Conservation (phyloP, 2,888 invertebrate genomes). For the Mesopsocus fuscifrons region DNA sequence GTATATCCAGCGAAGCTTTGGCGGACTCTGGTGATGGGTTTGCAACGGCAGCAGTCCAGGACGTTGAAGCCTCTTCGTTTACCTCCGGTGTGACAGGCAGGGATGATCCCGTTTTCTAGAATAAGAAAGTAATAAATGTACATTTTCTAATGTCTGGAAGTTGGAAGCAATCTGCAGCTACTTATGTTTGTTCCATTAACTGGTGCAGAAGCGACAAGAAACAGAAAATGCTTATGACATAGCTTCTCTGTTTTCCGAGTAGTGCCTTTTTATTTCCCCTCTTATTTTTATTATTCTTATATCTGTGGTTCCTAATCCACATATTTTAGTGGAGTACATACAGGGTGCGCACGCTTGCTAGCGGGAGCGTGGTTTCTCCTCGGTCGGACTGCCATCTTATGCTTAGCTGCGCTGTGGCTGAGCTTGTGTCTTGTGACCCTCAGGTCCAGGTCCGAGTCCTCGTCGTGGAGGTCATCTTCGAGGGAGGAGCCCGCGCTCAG, state of each 20-base stretch:
- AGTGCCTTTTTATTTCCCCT: no score
- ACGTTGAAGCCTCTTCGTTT: constrained; percentile 45
- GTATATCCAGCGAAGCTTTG: no score
- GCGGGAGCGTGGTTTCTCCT: constrained; percentile 53
- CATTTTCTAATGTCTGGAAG: constrained; percentile 4
- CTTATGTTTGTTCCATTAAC: no score
- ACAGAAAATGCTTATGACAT: no score
- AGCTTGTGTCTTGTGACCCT: constrained; percentile 36
- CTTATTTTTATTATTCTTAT: no score
- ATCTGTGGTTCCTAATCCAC: no score
- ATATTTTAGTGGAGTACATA: no score
- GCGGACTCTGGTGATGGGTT: no score
- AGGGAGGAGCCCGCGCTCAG: constrained; percentile 57
- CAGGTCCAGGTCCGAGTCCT: constrained; percentile 28
- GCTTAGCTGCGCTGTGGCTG: constrained; percentile 61
- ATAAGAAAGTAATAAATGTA: constrained; percentile 18
- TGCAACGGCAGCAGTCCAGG: constrained; percentile 9
- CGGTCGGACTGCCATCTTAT: constrained; percentile 61
- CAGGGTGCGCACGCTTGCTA: neutral
- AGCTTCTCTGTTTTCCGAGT: no score
- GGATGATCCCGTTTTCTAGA: constrained; percentile 35
- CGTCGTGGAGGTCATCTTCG: constrained; percentile 35
- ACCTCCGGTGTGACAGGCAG: constrained; percentile 57
- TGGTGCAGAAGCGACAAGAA: no score
- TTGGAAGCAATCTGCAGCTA: no score